Evolutionary conservation across 2,797 vertebrate species (phyloP).

Genomic region (Gymnoscopelus microlampas): DNA sequence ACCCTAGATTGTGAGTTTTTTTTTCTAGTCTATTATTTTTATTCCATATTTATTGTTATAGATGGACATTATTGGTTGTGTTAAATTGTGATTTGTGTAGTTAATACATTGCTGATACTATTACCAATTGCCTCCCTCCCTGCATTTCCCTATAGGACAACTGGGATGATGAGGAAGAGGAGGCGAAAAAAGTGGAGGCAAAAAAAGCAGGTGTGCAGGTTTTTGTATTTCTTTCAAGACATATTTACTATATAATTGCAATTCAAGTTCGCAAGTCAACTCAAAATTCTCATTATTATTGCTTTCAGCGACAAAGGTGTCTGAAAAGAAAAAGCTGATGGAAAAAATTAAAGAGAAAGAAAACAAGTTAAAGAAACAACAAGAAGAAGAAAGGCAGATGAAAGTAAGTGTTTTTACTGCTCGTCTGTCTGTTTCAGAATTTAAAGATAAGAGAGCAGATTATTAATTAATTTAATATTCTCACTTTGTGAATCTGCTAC

Average conservation of each 20-base stretch:
- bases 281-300: slow-evolving; percentile 18
- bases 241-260: background rate
- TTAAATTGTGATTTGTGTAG: no score
- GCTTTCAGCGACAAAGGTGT: slow-evolving; percentile 86
- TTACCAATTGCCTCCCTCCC: background rate
- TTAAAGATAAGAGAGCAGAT: background rate
- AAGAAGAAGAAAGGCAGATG: slow-evolving; percentile 84
- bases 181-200: slow-evolving; percentile 81
- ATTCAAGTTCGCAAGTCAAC: no score
- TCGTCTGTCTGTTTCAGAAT: background rate
- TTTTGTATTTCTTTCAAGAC: background rate
- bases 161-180: slow-evolving; percentile 94
- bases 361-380: slow-evolving; percentile 87
- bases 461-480: slow-evolving; percentile 18
- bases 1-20: background rate
- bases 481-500: slow-evolving; percentile 53
- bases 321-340: slow-evolving; percentile 94
- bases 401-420: slow-evolving; percentile 71
- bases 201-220: slow-evolving; percentile 82
- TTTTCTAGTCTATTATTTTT: no score
- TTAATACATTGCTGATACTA: background rate
- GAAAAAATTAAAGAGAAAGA: slow-evolving; percentile 98
- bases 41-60: no score
- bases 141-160: slow-evolving; percentile 86
- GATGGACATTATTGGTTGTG: no score